Evolutionary conservation across 2,797 vertebrate species (phyloP), one percentile per base, ranked within the genome.

Genomic region (Pyrocephalus nanus): DNA sequence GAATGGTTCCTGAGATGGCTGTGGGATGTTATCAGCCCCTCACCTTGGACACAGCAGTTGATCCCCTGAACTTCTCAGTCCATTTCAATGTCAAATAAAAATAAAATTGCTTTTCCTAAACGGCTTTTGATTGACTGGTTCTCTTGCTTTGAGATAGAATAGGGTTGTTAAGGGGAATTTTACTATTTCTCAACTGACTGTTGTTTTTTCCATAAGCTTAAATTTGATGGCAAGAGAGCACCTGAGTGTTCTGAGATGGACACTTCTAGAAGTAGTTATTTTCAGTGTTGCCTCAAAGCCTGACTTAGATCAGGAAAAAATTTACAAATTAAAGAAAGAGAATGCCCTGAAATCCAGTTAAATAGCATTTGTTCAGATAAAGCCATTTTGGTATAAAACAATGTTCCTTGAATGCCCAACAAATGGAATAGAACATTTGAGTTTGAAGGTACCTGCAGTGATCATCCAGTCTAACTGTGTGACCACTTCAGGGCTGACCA

Each of bases 191-290:
- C 29, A 73, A 4, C 55, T 21, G 9, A 12, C 23, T 47, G 3
- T 36, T 82, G 3, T 12, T 66, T 79, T 80, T 55, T 38, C n/a
- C 8, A 2, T 51, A 61, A 84, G 11, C 30, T 79, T 36, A 43
- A 26, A n/a, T 29, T 5, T 51, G 25, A 43, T 78, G 66, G 18
- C 34, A 72, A 34, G 58, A 40, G 34, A 58, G 3, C 7, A 32
- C 10, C 17, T 34, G 17, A 14, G 0, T 62, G 25, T 75, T 81
- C 30, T 0, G 3, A 65, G 34, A 8, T 16, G 3, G 26, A 14
- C 3, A 4, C 38, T 87, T 88, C 42, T 61, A 45, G 34, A 54
- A 30, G 40, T 11, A 32, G 26, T 72, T 66, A 47, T 47, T 60
- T 53, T 11, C 21, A 78, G 66, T 64, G 23, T 27, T 72, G 29